Percentiles rank a stretch among this genome's conserved stretches.
Conservation (phyloP, 2,888 invertebrate genomes). For the Drosophila robusta region DNA sequence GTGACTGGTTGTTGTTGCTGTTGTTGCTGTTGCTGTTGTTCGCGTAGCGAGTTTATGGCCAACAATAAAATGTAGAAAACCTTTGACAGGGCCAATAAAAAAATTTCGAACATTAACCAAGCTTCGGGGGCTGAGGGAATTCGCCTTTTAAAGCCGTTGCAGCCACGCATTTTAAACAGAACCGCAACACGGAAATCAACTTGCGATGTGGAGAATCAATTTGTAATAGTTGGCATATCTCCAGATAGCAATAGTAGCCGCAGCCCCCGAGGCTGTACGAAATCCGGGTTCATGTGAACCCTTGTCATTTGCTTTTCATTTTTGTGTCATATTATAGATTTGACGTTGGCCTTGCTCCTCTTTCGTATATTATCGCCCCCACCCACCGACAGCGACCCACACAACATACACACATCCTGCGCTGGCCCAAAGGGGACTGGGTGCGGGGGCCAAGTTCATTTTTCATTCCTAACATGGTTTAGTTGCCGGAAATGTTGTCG, state of each 20-base stretch:
- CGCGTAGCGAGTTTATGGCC: slow-evolving; percentile 58
- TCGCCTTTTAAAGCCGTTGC: slow-evolving; percentile 60
- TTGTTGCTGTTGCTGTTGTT: slow-evolving; percentile 22
- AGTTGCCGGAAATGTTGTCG: slow-evolving; percentile 80
- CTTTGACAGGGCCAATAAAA: slow-evolving; percentile 64
- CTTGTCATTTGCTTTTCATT: slow-evolving; percentile 80
- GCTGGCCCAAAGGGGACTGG: neutral
- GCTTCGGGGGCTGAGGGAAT: slow-evolving; percentile 14
- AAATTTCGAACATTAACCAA: slow-evolving; percentile 63
- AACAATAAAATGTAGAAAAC: slow-evolving; percentile 62
- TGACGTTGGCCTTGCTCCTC: slow-evolving; percentile 42
- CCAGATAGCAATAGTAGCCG: slow-evolving; percentile 60
- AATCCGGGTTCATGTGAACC: slow-evolving; percentile 49
- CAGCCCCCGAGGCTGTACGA: slow-evolving; percentile 48
- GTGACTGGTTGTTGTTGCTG: slow-evolving; percentile 57
- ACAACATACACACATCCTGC: slow-evolving; percentile 15
- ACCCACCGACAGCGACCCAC: slow-evolving; percentile 1
- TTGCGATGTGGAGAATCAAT: slow-evolving; percentile 67
- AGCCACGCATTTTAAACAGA: slow-evolving; percentile 44
- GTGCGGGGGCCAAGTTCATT: slow-evolving; percentile 65
- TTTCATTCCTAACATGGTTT: slow-evolving; percentile 79
- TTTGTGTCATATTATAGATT: slow-evolving; percentile 81
- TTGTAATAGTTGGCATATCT: slow-evolving; percentile 81
- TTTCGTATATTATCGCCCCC: slow-evolving; percentile 39
- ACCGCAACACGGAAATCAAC: slow-evolving; percentile 54